phyloP scores from a whole-genome alignment of 2,888 invertebrate genomes.

The Rhingia rostrata region DNA sequence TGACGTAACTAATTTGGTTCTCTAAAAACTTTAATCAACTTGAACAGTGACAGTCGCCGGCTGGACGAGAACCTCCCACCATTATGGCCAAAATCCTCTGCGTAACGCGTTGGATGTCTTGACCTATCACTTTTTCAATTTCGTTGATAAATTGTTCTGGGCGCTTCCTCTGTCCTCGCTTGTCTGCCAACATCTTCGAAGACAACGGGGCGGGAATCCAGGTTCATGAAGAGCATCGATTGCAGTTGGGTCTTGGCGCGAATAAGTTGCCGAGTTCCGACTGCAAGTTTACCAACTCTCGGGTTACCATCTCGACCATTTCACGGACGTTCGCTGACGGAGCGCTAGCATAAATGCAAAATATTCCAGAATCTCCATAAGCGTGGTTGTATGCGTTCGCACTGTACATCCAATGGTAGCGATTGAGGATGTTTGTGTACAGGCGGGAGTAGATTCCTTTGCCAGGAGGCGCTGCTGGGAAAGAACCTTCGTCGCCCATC shows the following conservation, averaged over 20 bases:
- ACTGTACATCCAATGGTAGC: constrained; percentile 99
- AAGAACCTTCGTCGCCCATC: constrained; percentile 99
- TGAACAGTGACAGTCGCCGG: constrained; percentile 81
- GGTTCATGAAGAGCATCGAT: constrained; percentile 99
- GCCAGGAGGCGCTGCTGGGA: constrained; percentile 99
- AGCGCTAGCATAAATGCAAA: constrained; percentile 97
- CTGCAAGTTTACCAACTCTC: constrained; percentile 92
- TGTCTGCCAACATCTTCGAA: constrained; percentile 99
- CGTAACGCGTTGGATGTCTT: constrained; percentile 94
- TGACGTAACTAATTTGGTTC: constrained; percentile 37
- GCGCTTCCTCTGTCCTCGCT: constrained; percentile 94
- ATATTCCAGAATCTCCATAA: constrained; percentile 96
- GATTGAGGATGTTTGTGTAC: constrained; percentile 98
- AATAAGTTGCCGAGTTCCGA: constrained; percentile 88
- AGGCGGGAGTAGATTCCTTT: constrained; percentile 99
- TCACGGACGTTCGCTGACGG: constrained; percentile 94
- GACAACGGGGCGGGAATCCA: constrained; percentile 98
- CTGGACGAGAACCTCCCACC: constrained; percentile 79
- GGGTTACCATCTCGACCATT: constrained; percentile 92
- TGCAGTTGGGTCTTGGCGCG: constrained; percentile 98
- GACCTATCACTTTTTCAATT: constrained; percentile 93
- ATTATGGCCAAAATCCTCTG: constrained; percentile 88
- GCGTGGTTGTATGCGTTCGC: constrained; percentile 99
- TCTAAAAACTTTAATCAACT: constrained; percentile 73
- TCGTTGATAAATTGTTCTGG: constrained; percentile 95